A percentile compares a stretch with the other conserved stretches of the same genome.
phyloP scores from a whole-genome alignment of 2,888 invertebrate species.

The Mycalesis mineus region DNA sequence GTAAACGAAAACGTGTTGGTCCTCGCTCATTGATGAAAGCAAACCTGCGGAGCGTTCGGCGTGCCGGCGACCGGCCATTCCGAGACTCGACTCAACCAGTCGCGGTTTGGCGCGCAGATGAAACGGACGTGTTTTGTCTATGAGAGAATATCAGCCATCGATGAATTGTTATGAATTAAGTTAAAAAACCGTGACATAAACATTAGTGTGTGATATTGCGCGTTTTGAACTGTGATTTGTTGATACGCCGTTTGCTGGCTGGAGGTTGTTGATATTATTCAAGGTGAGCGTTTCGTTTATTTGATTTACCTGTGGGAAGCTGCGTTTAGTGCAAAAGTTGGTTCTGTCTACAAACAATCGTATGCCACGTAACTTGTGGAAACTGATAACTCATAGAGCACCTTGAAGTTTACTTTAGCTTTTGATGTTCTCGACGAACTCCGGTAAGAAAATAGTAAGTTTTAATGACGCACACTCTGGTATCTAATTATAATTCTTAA shows the following conservation, averaged over 20 bases:
- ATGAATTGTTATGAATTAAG: conserved; percentile 13
- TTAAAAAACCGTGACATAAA: conserved; percentile 18
- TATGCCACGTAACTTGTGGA: not conserved
- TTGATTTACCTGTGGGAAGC: conserved; percentile 10
- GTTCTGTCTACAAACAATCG: conserved; percentile 6
- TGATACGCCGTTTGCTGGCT: not conserved
- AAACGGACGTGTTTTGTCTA: conserved; percentile 34
- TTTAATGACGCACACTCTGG: too few relatives aligned
- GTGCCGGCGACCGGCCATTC: not conserved
- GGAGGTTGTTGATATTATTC: conserved; percentile 12
- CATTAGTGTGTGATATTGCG: conserved; percentile 18
- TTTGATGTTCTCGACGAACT: not conserved
- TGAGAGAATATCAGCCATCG: not conserved
- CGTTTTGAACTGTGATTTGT: conserved; percentile 14
- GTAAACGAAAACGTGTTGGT: conserved; percentile 18
- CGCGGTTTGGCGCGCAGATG: conserved; percentile 56
- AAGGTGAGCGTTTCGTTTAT: conserved; percentile 8
- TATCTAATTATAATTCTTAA: too few relatives aligned
- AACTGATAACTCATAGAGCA: not conserved
- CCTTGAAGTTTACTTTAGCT: not conserved
- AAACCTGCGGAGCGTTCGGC: conserved; percentile 13
- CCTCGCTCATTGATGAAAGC: conserved; percentile 26
- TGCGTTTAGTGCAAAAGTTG: conserved; percentile 1
- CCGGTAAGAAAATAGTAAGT: too few relatives aligned
- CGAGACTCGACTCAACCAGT: conserved; percentile 36